Conservation (phyloP, 1,140 invertebrate species). For the Drosophila triauraria region DNA sequence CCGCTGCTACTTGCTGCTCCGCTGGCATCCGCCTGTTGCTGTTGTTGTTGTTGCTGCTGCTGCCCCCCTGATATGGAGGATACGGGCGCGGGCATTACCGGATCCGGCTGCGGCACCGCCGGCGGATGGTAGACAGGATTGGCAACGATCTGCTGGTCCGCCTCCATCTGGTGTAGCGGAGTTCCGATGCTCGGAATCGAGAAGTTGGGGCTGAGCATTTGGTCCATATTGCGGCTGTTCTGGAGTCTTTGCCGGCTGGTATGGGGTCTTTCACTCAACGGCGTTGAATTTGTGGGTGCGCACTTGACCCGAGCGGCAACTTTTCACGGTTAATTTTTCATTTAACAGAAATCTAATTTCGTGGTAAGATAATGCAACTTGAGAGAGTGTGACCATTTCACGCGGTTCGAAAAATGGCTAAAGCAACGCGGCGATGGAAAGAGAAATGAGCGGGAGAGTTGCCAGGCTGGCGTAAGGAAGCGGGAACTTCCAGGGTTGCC, state of each 20-base stretch:
- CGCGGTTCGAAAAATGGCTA: not conserved
- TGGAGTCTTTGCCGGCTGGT: not conserved
- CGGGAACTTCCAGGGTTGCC: not conserved
- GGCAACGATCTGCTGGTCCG: slow-evolving; percentile 90
- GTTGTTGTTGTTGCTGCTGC: slow-evolving; percentile 74
- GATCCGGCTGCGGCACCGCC: slow-evolving; percentile 86
- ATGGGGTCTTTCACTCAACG: not conserved
- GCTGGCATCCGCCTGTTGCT: slow-evolving; percentile 34
- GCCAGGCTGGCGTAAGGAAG: not conserved
- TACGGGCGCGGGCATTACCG: slow-evolving; percentile 30
- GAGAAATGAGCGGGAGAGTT: not conserved
- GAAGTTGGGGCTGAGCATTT: slow-evolving; percentile 95
- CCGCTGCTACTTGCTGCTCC: slow-evolving; percentile 28
- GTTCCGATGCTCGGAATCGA: slow-evolving; percentile 96
- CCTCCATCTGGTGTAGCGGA: slow-evolving; percentile 95
- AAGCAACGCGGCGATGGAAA: not conserved
- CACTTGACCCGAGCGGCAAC: slow-evolving; percentile 4
- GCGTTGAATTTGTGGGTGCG: not conserved
- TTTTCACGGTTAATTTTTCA: slow-evolving; percentile 4
- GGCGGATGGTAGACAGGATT: slow-evolving; percentile 92
- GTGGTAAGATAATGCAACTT: slow-evolving; percentile 16
- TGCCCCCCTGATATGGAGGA: slow-evolving; percentile 79
- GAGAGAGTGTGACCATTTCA: slow-evolving; percentile 1
- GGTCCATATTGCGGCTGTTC: slow-evolving; percentile 86
- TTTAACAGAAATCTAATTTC: slow-evolving; percentile 6